Conservation (phyloP, 2,113 vertebrate species). For the Podarcis cretensis region DNA sequence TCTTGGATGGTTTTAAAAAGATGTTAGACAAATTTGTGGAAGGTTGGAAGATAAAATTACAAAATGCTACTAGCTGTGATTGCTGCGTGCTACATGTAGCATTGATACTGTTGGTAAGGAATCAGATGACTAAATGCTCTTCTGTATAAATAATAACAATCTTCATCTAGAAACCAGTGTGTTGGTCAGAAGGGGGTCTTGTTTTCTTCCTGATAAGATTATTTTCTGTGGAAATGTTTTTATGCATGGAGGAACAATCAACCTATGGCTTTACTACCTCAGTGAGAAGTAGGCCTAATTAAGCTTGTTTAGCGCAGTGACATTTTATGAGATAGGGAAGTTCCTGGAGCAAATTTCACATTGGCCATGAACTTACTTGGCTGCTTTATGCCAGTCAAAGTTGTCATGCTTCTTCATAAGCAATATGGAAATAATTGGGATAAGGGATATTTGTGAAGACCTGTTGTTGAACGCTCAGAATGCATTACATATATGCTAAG, state of each 20-base stretch:
- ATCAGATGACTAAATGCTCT: neutral
- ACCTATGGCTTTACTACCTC: neutral
- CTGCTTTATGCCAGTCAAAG: neutral
- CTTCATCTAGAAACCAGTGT: neutral
- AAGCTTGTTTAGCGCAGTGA: neutral
- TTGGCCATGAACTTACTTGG: neutral
- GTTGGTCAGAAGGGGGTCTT: neutral
- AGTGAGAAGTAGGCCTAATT: neutral
- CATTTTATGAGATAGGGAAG: too few relatives aligned
- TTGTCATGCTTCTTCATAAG: neutral
- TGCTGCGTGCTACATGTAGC: too few relatives aligned
- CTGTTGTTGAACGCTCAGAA: neutral
- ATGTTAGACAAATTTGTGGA: too few relatives aligned
- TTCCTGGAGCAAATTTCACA: neutral
- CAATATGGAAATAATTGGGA: neutral
- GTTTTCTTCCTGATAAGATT: neutral
- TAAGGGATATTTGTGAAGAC: neutral
- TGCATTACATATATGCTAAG: neutral
- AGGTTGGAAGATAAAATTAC: too few relatives aligned
- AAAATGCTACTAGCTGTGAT: too few relatives aligned
- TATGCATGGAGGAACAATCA: neutral
- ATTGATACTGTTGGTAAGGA: neutral
- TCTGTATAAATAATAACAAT: neutral
- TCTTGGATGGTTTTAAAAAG: too few relatives aligned
- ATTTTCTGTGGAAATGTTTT: neutral